Evolutionary conservation across 2,888 invertebrate species (phyloP), one percentile per base, ranked within the genome.

Genomic region (Drosophila histrio): DNA sequence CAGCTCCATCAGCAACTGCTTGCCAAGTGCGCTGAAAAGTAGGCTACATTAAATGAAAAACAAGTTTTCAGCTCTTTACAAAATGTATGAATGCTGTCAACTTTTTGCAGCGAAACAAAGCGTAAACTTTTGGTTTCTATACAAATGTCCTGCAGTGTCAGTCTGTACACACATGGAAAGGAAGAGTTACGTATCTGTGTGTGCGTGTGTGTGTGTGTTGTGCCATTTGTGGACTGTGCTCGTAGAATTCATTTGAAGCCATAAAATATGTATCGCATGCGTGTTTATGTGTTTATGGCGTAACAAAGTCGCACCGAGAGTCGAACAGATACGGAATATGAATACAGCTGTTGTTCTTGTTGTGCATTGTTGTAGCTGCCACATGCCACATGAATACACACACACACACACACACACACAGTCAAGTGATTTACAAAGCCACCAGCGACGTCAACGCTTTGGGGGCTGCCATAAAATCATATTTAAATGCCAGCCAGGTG

Each of bases 191-290:
- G 17, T 50, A 8, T 56, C 11, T 56, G 44, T 58, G 43, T 54
- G 39, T 47, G 32, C 8, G 19, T 58, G 32, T 41, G 22, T 43
- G 26, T 47, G 52, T 50, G 26, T 39, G 22, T 41, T 62, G 62
- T 44, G 39, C 17, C 53, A 47, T 72, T 60, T 47, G 59, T 64
- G 58, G 56, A 24, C 53, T 54, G 46, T 28, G 62, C 53, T 72
- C 54, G 67, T 73, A 65, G 62, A 59, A 49, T 74, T 73, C 62
- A 67, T 68, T 75, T 44, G 49, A 56, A 62, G 63, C 83, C 71
- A 85, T 81, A 62, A 81, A 85, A 82, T 73, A 82, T 85, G 69
- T 79, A 82, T 79, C 57, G 58, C 68, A 79, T 82, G 86, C 77
- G 71, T 81, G 83, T 82, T 86, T 82, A 77, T 67, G 71, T 81